phyloP scores from a whole-genome alignment of 2,797 vertebrate species.

The Nothura maculosa region DNA sequence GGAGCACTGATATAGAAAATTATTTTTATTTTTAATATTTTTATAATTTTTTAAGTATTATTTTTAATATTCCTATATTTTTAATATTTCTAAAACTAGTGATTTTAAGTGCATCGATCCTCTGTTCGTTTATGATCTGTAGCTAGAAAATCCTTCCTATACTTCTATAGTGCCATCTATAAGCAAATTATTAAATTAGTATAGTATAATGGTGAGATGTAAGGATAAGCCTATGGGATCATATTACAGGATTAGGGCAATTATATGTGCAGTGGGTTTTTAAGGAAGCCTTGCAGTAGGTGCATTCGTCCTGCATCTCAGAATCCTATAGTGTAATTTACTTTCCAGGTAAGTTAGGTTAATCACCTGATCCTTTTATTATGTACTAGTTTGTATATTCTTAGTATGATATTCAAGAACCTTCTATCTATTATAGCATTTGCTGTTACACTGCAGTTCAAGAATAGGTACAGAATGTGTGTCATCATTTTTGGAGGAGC shows the following conservation, averaged over 20 bases:
- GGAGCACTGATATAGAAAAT: neutral
- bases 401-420: constrained; percentile 38
- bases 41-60: too few relatives aligned
- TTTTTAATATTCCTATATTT: too few relatives aligned
- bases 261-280: constrained; percentile 13
- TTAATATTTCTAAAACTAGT: neutral
- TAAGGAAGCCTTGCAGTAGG: constrained; percentile 22
- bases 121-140: neutral
- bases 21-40: neutral
- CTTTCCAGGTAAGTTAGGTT: constrained; percentile 50
- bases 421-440: constrained; percentile 49
- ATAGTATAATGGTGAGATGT: neutral
- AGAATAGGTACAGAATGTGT: neutral
- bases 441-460: constrained; percentile 47
- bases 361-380: constrained; percentile 56
- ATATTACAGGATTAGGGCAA: constrained; percentile 37
- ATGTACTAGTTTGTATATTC: constrained; percentile 28
- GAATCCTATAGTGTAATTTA: constrained; percentile 61
- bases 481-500: constrained; percentile 50
- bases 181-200: neutral
- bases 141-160: neutral
- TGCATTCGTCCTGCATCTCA: neutral
- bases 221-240: constrained; percentile 34
- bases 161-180: neutral
- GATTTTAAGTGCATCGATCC: neutral